Conservation (phyloP, 2,113 vertebrate species). For the Corydoras sp. region DNA sequence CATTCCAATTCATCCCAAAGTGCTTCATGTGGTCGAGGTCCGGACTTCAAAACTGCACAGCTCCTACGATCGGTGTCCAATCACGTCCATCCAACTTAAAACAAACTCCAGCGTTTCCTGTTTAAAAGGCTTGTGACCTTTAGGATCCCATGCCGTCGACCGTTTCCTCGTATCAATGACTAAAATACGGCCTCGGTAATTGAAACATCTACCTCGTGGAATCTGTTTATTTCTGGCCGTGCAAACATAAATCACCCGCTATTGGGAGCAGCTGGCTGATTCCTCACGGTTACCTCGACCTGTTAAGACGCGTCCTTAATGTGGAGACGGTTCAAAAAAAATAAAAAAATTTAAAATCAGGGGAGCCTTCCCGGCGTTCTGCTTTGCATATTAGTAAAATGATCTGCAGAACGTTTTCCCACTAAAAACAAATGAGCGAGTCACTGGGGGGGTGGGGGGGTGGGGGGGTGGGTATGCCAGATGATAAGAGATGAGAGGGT, state of each 20-base stretch:
- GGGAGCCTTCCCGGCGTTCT: background rate
- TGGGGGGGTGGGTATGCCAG: too few species aligned
- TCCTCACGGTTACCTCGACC: conserved; percentile 19
- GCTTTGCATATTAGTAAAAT: conserved; percentile 33
- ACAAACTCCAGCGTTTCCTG: too few species aligned
- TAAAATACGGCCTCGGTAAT: background rate
- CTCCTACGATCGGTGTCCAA: too few species aligned
- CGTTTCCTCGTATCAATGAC: too few species aligned
- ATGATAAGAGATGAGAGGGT: conserved; percentile 26
- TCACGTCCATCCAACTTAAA: too few species aligned
- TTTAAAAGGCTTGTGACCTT: too few species aligned
- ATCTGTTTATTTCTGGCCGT: conserved; percentile 18
- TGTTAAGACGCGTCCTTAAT: conserved; percentile 13
- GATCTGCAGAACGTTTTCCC: conserved; percentile 7
- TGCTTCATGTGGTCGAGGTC: too few species aligned
- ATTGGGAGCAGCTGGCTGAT: background rate
- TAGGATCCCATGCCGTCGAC: too few species aligned
- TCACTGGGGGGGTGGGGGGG: conserved; percentile 21
- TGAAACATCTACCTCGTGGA: background rate
- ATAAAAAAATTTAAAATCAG: too few species aligned
- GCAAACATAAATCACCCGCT: conserved; percentile 7
- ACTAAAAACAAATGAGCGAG: conserved; percentile 15
- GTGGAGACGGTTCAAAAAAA: background rate
- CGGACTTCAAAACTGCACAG: too few species aligned
- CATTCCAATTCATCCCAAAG: too few species aligned